Conservation (phyloP, 2,113 vertebrate species). For the Chloroceryle aenea region DNA sequence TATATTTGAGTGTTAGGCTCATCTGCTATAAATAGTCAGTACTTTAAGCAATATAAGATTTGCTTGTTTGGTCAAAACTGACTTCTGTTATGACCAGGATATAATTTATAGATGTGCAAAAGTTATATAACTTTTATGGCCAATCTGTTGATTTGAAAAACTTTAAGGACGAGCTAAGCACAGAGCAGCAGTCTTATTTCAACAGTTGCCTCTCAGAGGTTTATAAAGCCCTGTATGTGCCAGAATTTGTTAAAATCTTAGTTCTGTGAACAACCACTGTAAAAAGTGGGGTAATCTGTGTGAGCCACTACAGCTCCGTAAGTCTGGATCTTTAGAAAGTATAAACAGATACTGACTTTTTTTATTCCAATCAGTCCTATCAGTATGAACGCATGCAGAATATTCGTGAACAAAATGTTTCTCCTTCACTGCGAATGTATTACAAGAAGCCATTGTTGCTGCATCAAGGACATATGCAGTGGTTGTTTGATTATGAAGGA, state of each 20-base stretch:
- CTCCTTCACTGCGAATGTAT: constrained; percentile 71
- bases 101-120: not conserved
- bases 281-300: not conserved
- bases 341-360: not conserved
- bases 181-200: not conserved
- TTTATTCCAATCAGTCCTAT: constrained; percentile 59
- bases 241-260: not conserved
- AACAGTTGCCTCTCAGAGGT: not conserved
- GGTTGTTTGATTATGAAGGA: constrained; percentile 91
- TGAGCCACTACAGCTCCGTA: not conserved
- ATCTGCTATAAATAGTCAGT: not conserved
- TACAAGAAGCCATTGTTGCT: constrained; percentile 88
- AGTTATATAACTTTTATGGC: not conserved
- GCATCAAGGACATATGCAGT: constrained; percentile 93
- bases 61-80: not conserved
- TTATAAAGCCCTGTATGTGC: not conserved
- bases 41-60: not conserved
- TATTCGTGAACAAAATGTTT: constrained; percentile 79
- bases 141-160: not conserved
- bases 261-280: not conserved
- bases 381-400: constrained; percentile 75
- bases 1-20: not conserved
- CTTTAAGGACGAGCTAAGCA: not conserved
- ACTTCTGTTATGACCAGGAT: not conserved
- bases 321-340: not conserved